Percentiles rank a stretch among this genome's conserved stretches.
phyloP scores from a whole-genome alignment of 2,888 invertebrate species.

The Napeogenes inachia region DNA sequence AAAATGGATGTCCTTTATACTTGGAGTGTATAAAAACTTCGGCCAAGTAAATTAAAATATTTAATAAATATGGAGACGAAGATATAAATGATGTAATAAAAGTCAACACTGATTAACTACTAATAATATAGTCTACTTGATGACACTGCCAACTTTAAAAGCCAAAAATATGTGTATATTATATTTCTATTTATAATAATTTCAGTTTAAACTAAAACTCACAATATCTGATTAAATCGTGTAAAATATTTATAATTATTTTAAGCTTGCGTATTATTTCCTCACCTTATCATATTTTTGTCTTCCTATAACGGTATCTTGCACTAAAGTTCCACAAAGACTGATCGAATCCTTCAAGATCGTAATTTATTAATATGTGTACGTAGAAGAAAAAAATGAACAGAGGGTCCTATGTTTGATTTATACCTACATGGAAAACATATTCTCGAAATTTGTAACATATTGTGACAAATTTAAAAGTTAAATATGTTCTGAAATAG shows the following conservation, averaged over 20 bases:
- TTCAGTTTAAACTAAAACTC: too few species aligned
- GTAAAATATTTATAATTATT: not conserved
- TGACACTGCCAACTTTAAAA: too few species aligned
- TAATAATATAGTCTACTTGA: too few species aligned
- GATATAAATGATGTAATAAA: not conserved
- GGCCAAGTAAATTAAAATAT: not conserved
- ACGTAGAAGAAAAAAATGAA: constrained; percentile 27
- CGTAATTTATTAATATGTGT: constrained; percentile 70
- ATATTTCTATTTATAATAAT: too few species aligned
- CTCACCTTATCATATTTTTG: constrained; percentile 26
- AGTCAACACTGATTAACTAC: not conserved
- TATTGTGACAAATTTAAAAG: too few species aligned
- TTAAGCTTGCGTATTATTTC: constrained; percentile 4
- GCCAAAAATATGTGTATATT: too few species aligned
- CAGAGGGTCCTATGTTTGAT: constrained; percentile 6
- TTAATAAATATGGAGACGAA: not conserved
- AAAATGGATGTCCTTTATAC: not conserved
- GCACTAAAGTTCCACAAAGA: constrained; percentile 69
- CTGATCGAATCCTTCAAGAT: constrained; percentile 59
- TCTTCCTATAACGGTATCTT: constrained; percentile 43
- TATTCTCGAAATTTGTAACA: not conserved
- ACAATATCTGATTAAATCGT: not conserved
- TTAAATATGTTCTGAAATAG: too few species aligned
- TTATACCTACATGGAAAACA: not conserved
- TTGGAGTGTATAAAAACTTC: not conserved